A percentile compares a stretch with the other conserved stretches of the same genome.
Conservation (phyloP, 2,888 invertebrate species). For the Punctoribates punctum region DNA sequence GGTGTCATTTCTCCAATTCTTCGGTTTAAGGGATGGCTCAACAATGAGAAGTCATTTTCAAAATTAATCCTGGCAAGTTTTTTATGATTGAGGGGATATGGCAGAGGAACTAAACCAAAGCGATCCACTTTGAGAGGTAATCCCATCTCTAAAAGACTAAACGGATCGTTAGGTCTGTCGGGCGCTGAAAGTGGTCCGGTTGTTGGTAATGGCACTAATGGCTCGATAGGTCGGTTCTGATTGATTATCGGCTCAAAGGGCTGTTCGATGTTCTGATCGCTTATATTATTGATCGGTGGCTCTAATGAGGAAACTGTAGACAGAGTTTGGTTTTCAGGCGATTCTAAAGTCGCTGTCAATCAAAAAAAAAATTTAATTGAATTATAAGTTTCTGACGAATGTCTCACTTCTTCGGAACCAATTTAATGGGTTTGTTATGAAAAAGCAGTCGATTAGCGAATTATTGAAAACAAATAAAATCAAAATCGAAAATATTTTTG, state of each 20-base stretch:
- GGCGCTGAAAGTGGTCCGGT: not conserved
- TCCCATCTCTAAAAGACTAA: not conserved
- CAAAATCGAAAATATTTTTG: not conserved
- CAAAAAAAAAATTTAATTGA: not conserved
- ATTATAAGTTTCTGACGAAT: not conserved
- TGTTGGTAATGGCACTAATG: not conserved
- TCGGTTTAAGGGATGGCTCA: not conserved
- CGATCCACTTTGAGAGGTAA: not conserved
- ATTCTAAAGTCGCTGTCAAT: not conserved
- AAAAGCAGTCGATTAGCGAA: not conserved
- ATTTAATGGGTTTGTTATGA: not conserved
- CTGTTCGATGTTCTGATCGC: too few species aligned
- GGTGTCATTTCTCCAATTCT: not conserved
- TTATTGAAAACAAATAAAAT: not conserved
- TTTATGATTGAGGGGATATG: not conserved
- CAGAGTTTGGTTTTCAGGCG: not conserved
- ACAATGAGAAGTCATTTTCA: not conserved
- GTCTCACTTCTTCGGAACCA: not conserved
- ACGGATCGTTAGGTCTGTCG: not conserved
- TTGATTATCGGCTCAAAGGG: too few species aligned
- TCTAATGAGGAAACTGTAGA: not conserved
- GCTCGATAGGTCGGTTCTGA: not conserved
- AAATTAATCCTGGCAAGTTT: not conserved
- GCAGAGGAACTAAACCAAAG: constrained; percentile 5
- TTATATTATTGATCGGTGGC: too few species aligned